These are phyloP conservation scores for Polymixis flavicincta DNA, from an alignment of 2,888 invertebrate genomes.

Conservation along the genomic window DNA sequence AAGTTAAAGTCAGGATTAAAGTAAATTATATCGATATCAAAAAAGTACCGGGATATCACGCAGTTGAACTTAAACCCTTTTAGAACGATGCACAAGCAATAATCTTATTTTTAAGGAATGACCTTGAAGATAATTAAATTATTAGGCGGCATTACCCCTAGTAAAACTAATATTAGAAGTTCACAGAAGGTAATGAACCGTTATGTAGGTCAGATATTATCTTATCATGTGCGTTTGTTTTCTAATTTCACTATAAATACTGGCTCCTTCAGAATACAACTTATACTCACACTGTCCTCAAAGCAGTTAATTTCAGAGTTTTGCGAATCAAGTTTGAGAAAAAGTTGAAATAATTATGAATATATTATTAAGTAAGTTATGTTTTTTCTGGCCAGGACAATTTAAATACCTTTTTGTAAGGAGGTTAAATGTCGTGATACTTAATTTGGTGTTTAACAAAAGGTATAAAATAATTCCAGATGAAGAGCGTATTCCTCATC, in stretches of 20 bases:
- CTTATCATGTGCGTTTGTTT: constrained; percentile 11
- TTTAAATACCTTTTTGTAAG: not conserved
- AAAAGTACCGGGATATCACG: not conserved
- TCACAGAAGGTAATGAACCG: not conserved
- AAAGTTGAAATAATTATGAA: not conserved
- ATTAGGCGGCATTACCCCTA: not conserved
- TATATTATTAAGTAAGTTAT: not conserved
- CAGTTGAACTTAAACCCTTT: not conserved
- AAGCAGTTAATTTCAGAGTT: not conserved
- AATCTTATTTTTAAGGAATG: not conserved
- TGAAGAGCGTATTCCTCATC: constrained; percentile 30
- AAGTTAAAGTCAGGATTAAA: too few species aligned
- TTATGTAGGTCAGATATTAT: not conserved
- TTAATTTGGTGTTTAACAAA: not conserved
- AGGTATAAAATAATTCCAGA: constrained; percentile 17
- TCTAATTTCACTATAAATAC: constrained; percentile 36
- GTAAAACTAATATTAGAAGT: not conserved
- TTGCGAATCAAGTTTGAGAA: not conserved
- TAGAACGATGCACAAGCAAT: not conserved
- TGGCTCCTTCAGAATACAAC: not conserved
- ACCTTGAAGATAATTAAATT: not conserved
- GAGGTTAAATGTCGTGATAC: not conserved
- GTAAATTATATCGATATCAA: too few species aligned
- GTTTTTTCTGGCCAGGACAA: too few species aligned
- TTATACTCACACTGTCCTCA: constrained; percentile 18